A percentile compares a stretch with the other conserved stretches of the same genome.
Conservation (phyloP, 2,888 invertebrate species). For the Mesoligia furuncula region DNA sequence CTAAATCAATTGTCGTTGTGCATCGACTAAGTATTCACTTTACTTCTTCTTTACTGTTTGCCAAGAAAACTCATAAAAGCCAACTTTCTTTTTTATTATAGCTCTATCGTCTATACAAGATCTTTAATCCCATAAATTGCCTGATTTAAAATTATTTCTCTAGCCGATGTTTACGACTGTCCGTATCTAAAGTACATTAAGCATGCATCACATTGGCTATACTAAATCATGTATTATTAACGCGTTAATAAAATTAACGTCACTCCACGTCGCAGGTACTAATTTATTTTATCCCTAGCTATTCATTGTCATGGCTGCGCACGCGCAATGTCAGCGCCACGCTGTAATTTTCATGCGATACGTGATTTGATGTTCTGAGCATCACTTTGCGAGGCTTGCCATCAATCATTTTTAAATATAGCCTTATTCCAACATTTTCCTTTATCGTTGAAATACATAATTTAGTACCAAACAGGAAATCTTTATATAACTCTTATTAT, state of each 20-base stretch:
- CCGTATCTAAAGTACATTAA: conserved; percentile 13
- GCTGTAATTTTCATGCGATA: conserved; percentile 54
- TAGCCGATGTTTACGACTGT: conserved; percentile 1
- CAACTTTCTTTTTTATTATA: neutral
- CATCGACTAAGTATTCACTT: neutral
- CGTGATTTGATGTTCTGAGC: conserved; percentile 52
- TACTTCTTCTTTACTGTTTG: neutral
- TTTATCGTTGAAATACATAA: conserved; percentile 32
- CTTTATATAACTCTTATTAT: conserved; percentile 22
- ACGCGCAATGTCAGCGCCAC: conserved; percentile 54
- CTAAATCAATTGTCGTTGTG: neutral
- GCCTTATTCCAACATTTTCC: conserved; percentile 44
- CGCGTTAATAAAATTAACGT: conserved; percentile 62
- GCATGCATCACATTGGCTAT: conserved; percentile 1
- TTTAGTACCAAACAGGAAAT: conserved; percentile 34
- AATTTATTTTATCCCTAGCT: conserved; percentile 51
- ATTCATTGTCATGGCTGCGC: conserved; percentile 59
- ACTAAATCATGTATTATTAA: conserved; percentile 54
- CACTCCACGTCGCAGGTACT: conserved; percentile 35
- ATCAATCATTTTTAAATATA: conserved; percentile 50
- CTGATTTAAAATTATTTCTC: conserved; percentile 23
- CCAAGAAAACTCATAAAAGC: neutral
- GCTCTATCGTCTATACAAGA: neutral
- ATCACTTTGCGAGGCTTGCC: conserved; percentile 5
- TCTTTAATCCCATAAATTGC: conserved; percentile 15